Conservation (phyloP, 2,113 vertebrate species). For the Plestiodon gilberti region DNA sequence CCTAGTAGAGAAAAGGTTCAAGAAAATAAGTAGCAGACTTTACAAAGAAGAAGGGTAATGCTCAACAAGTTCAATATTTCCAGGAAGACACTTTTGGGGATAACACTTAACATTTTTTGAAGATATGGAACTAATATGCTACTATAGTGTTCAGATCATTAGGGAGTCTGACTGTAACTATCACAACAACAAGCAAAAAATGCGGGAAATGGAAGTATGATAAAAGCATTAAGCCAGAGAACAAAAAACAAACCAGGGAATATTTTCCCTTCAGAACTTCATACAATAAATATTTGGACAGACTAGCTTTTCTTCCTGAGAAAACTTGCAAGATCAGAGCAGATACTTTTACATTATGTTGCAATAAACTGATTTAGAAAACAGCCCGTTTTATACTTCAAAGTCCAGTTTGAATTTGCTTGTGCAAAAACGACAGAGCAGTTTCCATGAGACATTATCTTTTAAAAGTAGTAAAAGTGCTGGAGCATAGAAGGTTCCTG, state of each 20-base stretch:
- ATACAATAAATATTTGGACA: not conserved
- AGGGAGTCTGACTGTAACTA: not conserved
- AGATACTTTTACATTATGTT: not conserved
- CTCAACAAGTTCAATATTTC: not conserved
- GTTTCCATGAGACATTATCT: not conserved
- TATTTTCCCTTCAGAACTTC: slow-evolving; percentile 21
- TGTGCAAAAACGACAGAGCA: not conserved
- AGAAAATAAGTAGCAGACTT: not conserved
- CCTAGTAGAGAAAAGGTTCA: not conserved
- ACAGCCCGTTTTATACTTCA: not conserved
- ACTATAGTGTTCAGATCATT: not conserved
- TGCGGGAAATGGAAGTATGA: slow-evolving; percentile 20
- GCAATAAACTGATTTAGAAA: not conserved
- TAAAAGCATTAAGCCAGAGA: slow-evolving; percentile 27
- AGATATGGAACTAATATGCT: not conserved
- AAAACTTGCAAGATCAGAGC: not conserved
- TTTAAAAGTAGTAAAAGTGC: no score
- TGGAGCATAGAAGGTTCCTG: not conserved
- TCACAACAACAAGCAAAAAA: slow-evolving; percentile 6
- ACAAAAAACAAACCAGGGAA: slow-evolving; percentile 33
- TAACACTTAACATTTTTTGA: not conserved
- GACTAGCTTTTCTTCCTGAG: not conserved
- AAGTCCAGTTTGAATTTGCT: not conserved
- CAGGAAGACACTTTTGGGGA: not conserved
- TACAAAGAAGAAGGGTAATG: not conserved